A percentile compares a stretch with the other conserved stretches of the same genome.
phyloP scores from a whole-genome alignment of 37 sponge, comb jelly and placozoan species.

The Theonella swinhoei region DNA sequence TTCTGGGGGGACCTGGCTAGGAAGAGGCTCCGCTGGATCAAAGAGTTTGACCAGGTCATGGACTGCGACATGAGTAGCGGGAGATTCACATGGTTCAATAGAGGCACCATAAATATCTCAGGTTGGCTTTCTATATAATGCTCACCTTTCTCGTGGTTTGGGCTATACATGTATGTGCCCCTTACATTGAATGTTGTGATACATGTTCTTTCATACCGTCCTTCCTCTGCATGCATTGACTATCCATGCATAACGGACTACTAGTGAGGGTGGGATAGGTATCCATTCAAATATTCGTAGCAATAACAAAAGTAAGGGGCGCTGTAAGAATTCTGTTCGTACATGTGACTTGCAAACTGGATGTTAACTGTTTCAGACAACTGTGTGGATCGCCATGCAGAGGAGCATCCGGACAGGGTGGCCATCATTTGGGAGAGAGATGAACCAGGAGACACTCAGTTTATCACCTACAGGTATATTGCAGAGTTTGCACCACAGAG shows the following conservation, averaged over 20 bases:
- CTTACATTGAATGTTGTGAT: too few relatives aligned
- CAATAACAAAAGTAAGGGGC: too few relatives aligned
- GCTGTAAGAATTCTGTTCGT: too few relatives aligned
- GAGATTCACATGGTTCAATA: slow-evolving; percentile 83
- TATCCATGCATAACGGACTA: too few relatives aligned
- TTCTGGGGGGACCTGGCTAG: slow-evolving; percentile 92
- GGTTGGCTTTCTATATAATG: slow-evolving; percentile 50
- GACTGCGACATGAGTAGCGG: slow-evolving; percentile 78
- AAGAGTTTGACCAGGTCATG: slow-evolving; percentile 78
- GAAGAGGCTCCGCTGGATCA: slow-evolving; percentile 77
- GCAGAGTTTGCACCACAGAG: not conserved
- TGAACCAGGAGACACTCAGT: slow-evolving; percentile 78
- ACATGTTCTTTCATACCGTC: too few relatives aligned
- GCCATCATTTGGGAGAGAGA: slow-evolving; percentile 96
- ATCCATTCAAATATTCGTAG: too few relatives aligned
- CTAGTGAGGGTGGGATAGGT: too few relatives aligned
- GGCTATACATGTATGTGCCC: too few relatives aligned
- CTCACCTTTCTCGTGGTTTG: too few relatives aligned
- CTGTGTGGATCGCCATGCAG: slow-evolving; percentile 85
- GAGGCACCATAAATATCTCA: slow-evolving; percentile 87
- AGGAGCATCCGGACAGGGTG: slow-evolving; percentile 56
- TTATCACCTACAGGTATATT: slow-evolving; percentile 81
- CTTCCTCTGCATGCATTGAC: too few relatives aligned
- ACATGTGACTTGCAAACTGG: too few relatives aligned
- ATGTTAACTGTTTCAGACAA: slow-evolving; percentile 88